Evolutionary conservation across 2,888 invertebrate genomes (phyloP).

Genomic region (Cryptocephalus primarius): DNA sequence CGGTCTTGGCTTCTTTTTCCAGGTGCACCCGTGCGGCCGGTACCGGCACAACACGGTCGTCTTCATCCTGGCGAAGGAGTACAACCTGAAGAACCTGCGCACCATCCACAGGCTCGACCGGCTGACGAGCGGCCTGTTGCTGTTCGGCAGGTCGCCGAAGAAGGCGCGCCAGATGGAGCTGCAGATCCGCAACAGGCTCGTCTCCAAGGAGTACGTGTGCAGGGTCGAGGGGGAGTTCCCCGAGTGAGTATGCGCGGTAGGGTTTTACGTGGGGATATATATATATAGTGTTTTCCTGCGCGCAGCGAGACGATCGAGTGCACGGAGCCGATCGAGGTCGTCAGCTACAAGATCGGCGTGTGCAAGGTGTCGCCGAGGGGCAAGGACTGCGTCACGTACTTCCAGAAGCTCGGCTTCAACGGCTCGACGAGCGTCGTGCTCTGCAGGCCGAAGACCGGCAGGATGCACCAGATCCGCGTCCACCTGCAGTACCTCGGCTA

Average conservation of each 20-base stretch:
- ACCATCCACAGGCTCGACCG: constrained; percentile 94
- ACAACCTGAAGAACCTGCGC: constrained; percentile 84
- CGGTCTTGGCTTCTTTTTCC: too few species aligned
- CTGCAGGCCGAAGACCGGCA: constrained; percentile 89
- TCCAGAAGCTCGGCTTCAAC: constrained; percentile 82
- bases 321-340: constrained; percentile 82
- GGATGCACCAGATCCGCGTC: constrained; percentile 98
- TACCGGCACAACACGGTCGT: constrained; percentile 96
- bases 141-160: constrained; percentile 88
- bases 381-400: constrained; percentile 85
- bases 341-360: constrained; percentile 92
- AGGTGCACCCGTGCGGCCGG: constrained; percentile 97
- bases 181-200: constrained; percentile 83
- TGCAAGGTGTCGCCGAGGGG: constrained; percentile 89
- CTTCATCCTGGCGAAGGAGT: constrained; percentile 92
- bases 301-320: constrained; percentile 71
- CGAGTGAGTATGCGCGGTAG: constrained; percentile 69
- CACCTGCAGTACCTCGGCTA: constrained; percentile 96
- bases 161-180: constrained; percentile 93
- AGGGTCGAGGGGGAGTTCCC: constrained; percentile 91
- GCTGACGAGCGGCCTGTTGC: constrained; percentile 81
- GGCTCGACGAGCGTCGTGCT: constrained; percentile 85
- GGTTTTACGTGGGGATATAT: not conserved
- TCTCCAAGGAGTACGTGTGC: constrained; percentile 92
- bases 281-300: constrained; percentile 13